Percentiles rank a stretch among this genome's conserved stretches.
Conservation (phyloP, 2,888 invertebrate genomes). For the Lepetodrilus schrolli region DNA sequence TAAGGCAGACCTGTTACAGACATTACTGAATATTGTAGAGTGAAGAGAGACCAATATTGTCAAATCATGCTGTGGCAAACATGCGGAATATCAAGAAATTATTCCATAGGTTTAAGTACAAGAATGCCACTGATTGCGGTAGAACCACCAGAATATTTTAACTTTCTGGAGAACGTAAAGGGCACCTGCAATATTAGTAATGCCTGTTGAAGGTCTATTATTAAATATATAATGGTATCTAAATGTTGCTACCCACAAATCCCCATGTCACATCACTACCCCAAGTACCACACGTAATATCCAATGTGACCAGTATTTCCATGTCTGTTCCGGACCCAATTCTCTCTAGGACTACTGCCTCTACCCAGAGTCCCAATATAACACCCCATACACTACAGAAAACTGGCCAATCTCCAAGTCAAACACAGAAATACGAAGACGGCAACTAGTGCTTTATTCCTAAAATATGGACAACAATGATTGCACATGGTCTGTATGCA, state of each 20-base stretch:
- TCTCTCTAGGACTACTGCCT: not conserved
- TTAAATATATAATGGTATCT: too few species aligned
- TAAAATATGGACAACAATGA: constrained; percentile 24
- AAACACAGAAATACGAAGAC: not conserved
- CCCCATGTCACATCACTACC: too few species aligned
- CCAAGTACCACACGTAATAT: too few species aligned
- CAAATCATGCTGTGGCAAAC: constrained; percentile 12
- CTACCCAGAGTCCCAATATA: too few species aligned
- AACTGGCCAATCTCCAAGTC: not conserved
- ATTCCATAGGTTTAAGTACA: too few species aligned
- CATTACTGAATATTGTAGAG: constrained; percentile 3
- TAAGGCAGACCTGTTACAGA: constrained; percentile 3
- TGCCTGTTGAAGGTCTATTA: too few species aligned
- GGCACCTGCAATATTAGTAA: too few species aligned
- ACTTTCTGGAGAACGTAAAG: too few species aligned
- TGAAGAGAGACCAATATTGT: not conserved
- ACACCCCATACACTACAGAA: not conserved
- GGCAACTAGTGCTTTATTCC: constrained; percentile 21
- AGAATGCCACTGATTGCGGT: too few species aligned
- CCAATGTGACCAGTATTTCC: not conserved
- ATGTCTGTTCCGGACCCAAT: not conserved
- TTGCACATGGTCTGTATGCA: constrained; percentile 18
- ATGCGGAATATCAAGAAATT: too few species aligned
- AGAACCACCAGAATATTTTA: too few species aligned
- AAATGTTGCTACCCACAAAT: too few species aligned